A percentile compares a stretch with the other conserved stretches of the same genome.
phyloP scores from a whole-genome alignment of 2,113 vertebrate species.

The Microtus oregoni region DNA sequence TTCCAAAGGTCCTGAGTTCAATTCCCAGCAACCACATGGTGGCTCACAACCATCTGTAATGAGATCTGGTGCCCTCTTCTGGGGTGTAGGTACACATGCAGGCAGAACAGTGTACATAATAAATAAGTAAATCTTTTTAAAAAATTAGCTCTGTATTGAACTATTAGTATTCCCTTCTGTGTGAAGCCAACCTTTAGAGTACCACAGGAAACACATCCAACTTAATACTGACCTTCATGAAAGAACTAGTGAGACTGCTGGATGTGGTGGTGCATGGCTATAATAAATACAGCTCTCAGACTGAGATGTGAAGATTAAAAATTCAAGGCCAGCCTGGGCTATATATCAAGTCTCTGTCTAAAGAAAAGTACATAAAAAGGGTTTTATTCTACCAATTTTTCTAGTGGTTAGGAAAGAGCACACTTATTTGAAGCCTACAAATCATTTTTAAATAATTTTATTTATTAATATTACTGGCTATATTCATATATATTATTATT shows the following conservation, averaged over 20 bases:
- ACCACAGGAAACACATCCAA: conserved; percentile 39
- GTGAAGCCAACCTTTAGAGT: conserved; percentile 9
- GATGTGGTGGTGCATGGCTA: background rate
- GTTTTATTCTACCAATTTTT: conserved; percentile 35
- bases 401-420: conserved; percentile 18
- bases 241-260: conserved; percentile 1
- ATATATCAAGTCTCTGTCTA: background rate
- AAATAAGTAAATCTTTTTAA: too few species aligned
- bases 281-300: too few species aligned
- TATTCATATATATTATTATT: background rate
- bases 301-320: background rate
- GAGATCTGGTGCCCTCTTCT: too few species aligned
- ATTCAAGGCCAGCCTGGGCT: background rate
- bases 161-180: background rate
- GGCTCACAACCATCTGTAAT: too few species aligned
- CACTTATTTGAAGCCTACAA: conserved; percentile 35
- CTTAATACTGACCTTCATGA: conserved; percentile 17
- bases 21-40: too few species aligned
- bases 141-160: background rate
- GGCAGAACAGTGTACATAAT: too few species aligned
- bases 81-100: too few species aligned
- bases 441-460: conserved; percentile 43
- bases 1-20: too few species aligned
- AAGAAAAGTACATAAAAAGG: background rate
- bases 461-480: background rate